phyloP scores from a whole-genome alignment of 2,797 vertebrate species.

The Erethizon dorsatum region DNA sequence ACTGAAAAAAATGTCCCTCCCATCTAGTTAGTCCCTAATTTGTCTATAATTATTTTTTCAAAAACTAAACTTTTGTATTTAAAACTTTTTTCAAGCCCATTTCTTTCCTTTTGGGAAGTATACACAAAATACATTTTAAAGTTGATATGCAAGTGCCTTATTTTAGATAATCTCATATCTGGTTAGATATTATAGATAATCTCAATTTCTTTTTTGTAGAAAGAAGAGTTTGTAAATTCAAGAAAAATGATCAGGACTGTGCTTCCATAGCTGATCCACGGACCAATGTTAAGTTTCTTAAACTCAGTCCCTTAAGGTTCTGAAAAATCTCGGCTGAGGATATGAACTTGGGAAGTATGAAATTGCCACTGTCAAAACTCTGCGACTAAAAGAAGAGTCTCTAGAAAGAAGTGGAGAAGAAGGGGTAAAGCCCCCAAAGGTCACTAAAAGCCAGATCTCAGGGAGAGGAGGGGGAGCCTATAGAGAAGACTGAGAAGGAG shows the following conservation, averaged over 20 bases:
- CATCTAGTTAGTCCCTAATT: constrained; percentile 9
- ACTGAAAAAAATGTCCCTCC: not conserved
- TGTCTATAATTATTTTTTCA: constrained; percentile 14
- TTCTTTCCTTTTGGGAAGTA: constrained; percentile 47
- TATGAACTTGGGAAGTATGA: not conserved
- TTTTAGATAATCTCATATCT: not conserved
- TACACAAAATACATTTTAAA: not conserved
- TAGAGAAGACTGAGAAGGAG: not conserved
- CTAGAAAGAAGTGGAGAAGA: not conserved
- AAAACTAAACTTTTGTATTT: not conserved
- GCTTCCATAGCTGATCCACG: not conserved
- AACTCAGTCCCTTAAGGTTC: not conserved
- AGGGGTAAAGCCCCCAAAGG: not conserved
- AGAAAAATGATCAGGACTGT: not conserved
- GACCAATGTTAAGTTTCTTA: not conserved
- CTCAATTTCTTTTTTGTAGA: not conserved
- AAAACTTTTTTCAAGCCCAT: not conserved
- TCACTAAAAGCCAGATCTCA: not conserved
- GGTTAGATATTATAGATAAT: no score
- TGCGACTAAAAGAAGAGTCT: not conserved
- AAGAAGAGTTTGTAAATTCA: not conserved
- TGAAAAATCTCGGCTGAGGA: not conserved
- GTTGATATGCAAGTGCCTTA: not conserved
- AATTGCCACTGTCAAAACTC: not conserved
- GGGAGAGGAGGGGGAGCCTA: not conserved